A percentile compares a stretch with the other conserved stretches of the same genome.
Evolutionary conservation across 2,113 vertebrate species (phyloP).

Genomic region (Callipepla californica): DNA sequence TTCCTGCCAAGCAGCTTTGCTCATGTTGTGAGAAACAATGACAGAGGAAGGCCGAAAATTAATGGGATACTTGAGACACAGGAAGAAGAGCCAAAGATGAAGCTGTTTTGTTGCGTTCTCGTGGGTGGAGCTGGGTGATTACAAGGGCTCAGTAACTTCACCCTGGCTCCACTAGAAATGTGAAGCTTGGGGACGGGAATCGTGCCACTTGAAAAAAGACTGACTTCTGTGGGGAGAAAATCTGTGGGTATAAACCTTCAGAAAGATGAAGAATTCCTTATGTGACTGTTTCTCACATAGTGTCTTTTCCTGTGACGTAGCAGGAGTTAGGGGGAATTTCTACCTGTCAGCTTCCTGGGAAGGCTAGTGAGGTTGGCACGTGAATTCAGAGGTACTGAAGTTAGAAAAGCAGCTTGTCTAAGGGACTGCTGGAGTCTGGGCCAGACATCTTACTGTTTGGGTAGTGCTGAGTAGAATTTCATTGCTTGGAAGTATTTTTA

Average conservation of each 20-base stretch:
- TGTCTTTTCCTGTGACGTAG: background rate
- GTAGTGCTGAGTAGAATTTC: background rate
- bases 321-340: background rate
- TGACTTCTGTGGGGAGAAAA: fast-evolving
- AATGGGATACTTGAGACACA: background rate
- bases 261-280: background rate
- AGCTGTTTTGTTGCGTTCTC: background rate
- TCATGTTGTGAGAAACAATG: background rate
- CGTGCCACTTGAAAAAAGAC: background rate
- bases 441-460: background rate
- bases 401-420: background rate
- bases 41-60: background rate
- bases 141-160: background rate
- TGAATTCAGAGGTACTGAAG: background rate
- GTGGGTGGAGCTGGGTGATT: background rate
- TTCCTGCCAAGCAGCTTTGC: background rate
- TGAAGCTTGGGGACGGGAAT: background rate
- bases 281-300: background rate
- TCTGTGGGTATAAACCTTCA: background rate
- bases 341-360: background rate
- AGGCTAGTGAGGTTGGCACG: background rate
- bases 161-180: background rate
- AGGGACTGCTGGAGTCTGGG: background rate
- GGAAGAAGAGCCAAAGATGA: background rate
- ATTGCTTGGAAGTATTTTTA: background rate